Percentiles rank a stretch among this genome's conserved stretches.
phyloP scores from a whole-genome alignment of 2,797 vertebrate genomes.

The Rhodeus uyekii region DNA sequence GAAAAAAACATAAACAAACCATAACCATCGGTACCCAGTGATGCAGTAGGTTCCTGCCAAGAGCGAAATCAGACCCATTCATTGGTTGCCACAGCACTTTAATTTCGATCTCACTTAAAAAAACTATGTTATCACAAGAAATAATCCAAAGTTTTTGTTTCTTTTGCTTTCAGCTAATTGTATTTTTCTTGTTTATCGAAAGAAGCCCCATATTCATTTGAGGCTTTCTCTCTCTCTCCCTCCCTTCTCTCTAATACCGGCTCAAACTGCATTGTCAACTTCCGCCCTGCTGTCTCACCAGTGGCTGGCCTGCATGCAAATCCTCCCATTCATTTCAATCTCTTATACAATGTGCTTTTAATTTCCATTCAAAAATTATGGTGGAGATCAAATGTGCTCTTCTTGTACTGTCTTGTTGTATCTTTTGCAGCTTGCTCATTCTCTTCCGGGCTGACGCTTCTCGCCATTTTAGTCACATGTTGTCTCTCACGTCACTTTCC shows the following conservation, averaged over 20 bases:
- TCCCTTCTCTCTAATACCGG: constrained; percentile 19
- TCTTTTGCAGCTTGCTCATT: constrained; percentile 18
- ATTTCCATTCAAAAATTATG: neutral
- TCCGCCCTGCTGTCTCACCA: constrained; percentile 51
- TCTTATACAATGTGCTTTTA: neutral
- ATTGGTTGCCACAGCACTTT: constrained; percentile 49
- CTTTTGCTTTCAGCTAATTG: neutral
- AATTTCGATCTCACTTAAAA: constrained; percentile 38
- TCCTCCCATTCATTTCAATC: neutral
- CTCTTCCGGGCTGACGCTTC: constrained; percentile 32
- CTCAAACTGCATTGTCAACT: constrained; percentile 56
- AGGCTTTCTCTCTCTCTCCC: constrained; percentile 23
- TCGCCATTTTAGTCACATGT: constrained; percentile 51
- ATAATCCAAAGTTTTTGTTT: neutral
- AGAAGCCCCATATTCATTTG: constrained; percentile 30
- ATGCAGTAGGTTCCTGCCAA: constrained; percentile 20
- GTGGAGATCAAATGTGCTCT: neutral
- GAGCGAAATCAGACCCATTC: constrained; percentile 43
- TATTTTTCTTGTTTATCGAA: neutral
- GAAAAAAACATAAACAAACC: constrained; percentile 4
- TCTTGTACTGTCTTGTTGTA: neutral
- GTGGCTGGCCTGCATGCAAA: constrained; percentile 43
- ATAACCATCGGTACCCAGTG: constrained; percentile 26
- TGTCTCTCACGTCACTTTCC: constrained; percentile 36
- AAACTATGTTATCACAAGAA: neutral